Percentiles rank a stretch among this genome's conserved stretches.
These are phyloP conservation scores for Silvanus unidentatus DNA, from an alignment of 2,888 invertebrate genomes.

Conservation along the genomic window DNA sequence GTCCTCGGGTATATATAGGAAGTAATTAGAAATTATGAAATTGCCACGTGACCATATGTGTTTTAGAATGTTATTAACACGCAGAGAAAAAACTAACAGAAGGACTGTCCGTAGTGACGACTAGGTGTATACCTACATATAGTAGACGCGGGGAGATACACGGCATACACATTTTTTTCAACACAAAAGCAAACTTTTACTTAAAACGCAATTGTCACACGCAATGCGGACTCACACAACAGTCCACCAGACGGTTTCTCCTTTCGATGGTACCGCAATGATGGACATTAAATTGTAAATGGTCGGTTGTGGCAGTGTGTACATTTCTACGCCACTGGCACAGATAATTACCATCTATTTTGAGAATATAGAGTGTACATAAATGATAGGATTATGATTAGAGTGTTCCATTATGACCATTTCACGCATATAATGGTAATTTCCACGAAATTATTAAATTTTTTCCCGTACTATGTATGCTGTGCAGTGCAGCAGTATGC, in stretches of 20 bases:
- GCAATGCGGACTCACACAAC: background rate
- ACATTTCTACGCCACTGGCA: conserved; percentile 3
- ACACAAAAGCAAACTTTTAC: background rate
- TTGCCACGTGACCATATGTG: no score
- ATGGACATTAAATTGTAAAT: background rate
- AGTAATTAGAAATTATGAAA: no score
- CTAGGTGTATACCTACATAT: no score
- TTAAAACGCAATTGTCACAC: conserved; percentile 1
- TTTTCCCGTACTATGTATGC: no score
- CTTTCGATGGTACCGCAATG: background rate
- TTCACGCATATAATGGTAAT: conserved; percentile 11
- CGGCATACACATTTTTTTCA: background rate
- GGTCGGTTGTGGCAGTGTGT: background rate
- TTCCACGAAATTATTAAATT: conserved; percentile 8
- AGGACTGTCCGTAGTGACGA: no score
- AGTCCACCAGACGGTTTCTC: background rate
- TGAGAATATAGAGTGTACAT: conserved; percentile 6
- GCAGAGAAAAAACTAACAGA: no score
- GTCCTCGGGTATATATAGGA: no score
- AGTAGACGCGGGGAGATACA: no score
- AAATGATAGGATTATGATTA: conserved; percentile 12
- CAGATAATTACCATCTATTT: conserved; percentile 12
- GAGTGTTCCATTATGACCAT: conserved; percentile 10
- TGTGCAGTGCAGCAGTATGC: no score
- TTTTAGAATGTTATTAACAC: no score